Evolutionary conservation across 2,113 vertebrate species (phyloP).

Genomic region (Setophaga kirtlandii): DNA sequence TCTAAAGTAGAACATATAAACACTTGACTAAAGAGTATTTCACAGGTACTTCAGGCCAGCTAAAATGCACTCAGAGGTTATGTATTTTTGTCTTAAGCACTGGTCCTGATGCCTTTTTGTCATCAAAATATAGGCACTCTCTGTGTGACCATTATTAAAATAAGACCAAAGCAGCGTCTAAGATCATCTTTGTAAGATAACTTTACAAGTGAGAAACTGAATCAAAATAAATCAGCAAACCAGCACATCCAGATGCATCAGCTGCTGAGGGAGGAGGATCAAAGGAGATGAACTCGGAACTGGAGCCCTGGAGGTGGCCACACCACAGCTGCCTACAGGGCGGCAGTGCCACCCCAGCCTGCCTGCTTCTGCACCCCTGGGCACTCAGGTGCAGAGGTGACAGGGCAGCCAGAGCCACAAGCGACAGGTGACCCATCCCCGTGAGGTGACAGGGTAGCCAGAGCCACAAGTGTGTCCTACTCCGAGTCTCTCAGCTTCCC

Average conservation of each 20-base stretch:
- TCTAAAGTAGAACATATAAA: background rate
- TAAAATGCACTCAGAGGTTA: fast-evolving
- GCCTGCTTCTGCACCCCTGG: constrained; percentile 73
- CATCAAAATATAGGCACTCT: background rate
- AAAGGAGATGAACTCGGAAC: constrained; percentile 81
- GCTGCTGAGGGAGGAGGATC: background rate
- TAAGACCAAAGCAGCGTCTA: background rate
- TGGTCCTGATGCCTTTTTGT: background rate
- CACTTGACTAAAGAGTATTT: too few relatives aligned
- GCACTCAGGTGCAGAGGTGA: fast-evolving
- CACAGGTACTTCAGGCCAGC: background rate
- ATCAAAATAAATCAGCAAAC: background rate
- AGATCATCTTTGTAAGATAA: fast-evolving
- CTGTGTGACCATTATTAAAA: background rate
- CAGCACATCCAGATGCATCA: constrained; percentile 55
- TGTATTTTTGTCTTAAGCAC: fast-evolving
- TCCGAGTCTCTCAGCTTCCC: background rate
- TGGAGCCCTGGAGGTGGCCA: constrained; percentile 73
- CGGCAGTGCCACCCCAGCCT: background rate
- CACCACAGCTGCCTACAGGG: background rate
- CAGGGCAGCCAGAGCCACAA: background rate
- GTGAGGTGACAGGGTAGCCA: fast-evolving
- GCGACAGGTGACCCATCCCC: fast-evolving
- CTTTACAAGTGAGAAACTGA: background rate
- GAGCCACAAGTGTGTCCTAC: background rate